Base-by-base conservation (phyloP, 2,888 invertebrate genomes). In the Drosophila phalerata region DNA sequence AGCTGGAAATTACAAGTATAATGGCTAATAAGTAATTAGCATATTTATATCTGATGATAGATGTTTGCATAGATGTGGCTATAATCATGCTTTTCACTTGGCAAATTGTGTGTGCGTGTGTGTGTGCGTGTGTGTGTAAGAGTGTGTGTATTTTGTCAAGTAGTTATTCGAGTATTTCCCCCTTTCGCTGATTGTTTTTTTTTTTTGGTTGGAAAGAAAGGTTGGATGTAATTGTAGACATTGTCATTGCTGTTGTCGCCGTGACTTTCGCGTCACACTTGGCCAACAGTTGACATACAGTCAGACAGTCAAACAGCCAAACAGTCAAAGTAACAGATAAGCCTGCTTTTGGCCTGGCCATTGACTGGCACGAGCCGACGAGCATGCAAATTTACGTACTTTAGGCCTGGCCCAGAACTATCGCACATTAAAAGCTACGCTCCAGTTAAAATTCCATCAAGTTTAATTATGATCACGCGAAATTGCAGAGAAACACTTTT, bases 241-340 rank as follows among this genome's bases (percentile, higher is more conserved):
- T 75, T 81, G 61, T 71, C 65, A 71, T 65, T 10, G 34, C 67
- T 75, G 55, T 81, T 72, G 85, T 76, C 79, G 75, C 80, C 68
- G 57, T 61, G 81, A 88, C 88, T 88, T 88, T 83, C 83, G 84
- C 88, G 87, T 83, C 88, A 83, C 88, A 88, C 73, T 86, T 83
- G 88, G 77, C 73, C 86, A 76, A 22, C 63, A 71, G 43, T 38
- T 51, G 51, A 37, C n/a, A 15, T 11, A 38, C 47, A 49, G 28
- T 38, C 17, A 17, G 34, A 22, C 8, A 56, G 47, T 13, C 25
- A 30, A 42, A 53, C 37, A 15, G 53, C 22, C 30, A 15, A 17
- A 9, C 15, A 40, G 19, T 15, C 34, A 19, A 34, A n/a, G 19
- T 10, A 25, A 25, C 32, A 34, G 58, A 58, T 58, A 43, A 43